These are phyloP conservation scores for Cephus cinctus DNA, from an alignment of 1,140 invertebrate genomes.

Conservation along the genomic window DNA sequence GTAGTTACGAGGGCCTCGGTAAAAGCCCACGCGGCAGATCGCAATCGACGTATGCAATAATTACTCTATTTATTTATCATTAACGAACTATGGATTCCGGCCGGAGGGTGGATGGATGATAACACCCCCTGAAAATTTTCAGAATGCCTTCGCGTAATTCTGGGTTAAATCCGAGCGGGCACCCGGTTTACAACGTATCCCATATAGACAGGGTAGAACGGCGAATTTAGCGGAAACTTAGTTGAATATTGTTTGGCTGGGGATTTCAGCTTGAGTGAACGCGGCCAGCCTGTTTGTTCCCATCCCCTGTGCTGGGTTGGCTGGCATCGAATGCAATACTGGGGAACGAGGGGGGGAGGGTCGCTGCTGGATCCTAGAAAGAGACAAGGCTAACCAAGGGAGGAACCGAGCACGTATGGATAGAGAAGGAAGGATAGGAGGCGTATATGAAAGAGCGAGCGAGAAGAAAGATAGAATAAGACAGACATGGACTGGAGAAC, in stretches of 20 bases:
- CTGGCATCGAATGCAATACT: conserved; percentile 5
- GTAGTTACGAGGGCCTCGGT: no score
- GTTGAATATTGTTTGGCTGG: conserved; percentile 48
- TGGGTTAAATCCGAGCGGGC: no score
- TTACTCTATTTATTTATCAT: no score
- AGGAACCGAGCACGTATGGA: neutral
- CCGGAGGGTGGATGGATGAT: no score
- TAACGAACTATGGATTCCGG: no score
- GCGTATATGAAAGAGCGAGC: conserved; percentile 20
- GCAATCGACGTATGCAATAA: no score
- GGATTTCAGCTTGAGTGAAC: conserved; percentile 43
- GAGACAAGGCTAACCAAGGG: conserved; percentile 1
- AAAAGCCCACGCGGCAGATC: no score
- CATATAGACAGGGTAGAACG: conserved; percentile 33
- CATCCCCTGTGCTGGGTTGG: conserved; percentile 3
- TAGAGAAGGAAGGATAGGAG: conserved; percentile 1
- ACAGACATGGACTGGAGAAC: conserved; percentile 16
- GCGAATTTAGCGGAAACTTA: conserved; percentile 49
- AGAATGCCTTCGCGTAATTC: no score
- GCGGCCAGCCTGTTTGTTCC: conserved; percentile 33
- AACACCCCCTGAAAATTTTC: no score
- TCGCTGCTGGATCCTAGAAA: conserved; percentile 7
- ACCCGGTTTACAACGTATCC: no score
- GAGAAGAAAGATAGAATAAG: conserved; percentile 2
- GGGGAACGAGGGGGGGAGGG: conserved; percentile 1